Base-by-base conservation (phyloP, 1,140 invertebrate species). In the Hydropsyche tenuis region DNA sequence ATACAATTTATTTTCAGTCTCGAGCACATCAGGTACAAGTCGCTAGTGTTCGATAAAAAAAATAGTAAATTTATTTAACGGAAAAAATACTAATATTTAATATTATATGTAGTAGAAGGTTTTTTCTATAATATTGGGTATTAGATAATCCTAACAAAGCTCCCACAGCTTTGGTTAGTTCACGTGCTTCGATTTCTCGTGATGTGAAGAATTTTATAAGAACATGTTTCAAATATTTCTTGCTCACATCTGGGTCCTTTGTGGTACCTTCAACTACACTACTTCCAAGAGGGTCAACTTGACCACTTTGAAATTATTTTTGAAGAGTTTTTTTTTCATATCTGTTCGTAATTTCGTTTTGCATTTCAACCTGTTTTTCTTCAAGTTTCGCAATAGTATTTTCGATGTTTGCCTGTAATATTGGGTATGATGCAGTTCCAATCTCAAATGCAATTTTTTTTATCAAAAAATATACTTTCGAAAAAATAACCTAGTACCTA, bases 241-340 rank as follows among this genome's bases (percentile, higher is more conserved):
- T 83, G 83, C 94, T 95, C 46, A 95, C 90, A 78, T 94, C 92
- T 3, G 91, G 88, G 53, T 91, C 90, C 72, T 88, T 86, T 0
- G 84, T 82, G 0, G 84, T 81, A 1, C 81, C 80, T 69, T 85
- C 84, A n/a, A 83, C 82, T 69, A 84, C 84, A 78, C 82, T 85
- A 78, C 81, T 87, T 81, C 74, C 79, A 0, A 77, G 63, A 1
- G 76, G 76, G 53, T 77, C 76, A 42, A 75, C 73, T 20, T 23
- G 82, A 81, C 30, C 84, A 79, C 89, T 86, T 79, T 90, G 90
- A 30, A 97, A 82, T 82, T 97, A 95, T 73, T 91, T 87, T 80
- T 96, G 95, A 46, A 97, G 83, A 0, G 94, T 96, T 82, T 96
- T 96, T 80, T 96, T 95, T n/a, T n/a, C 87, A 97, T 91, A 81